A percentile compares a stretch with the other conserved stretches of the same genome.
phyloP scores from a whole-genome alignment of 2,113 vertebrate genomes.

The Indicator indicator region DNA sequence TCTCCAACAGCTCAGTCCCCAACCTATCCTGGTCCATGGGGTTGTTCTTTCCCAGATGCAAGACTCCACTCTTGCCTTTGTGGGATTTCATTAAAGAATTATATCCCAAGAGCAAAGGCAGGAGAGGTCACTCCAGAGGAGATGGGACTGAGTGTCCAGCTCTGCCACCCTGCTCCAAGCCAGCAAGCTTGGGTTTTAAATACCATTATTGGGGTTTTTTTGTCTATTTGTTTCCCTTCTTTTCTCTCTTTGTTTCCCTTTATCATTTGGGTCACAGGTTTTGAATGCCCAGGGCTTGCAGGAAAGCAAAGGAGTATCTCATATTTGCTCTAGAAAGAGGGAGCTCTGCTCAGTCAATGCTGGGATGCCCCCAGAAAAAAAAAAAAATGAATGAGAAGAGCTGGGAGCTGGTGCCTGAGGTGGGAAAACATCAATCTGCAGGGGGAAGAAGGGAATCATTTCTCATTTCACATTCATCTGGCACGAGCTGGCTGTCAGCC shows the following conservation, averaged over 20 bases:
- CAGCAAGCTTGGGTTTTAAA: not conserved
- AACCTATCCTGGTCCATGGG: no score
- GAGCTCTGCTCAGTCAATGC: not conserved
- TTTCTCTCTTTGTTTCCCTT: not conserved
- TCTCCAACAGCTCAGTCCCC: no score
- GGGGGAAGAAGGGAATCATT: conserved; percentile 22
- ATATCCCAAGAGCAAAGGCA: not conserved
- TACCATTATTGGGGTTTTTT: no score
- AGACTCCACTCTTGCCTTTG: no score
- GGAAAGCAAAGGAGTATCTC: not conserved
- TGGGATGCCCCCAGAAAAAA: not conserved
- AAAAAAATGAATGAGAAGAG: not conserved
- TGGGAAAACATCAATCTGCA: not conserved
- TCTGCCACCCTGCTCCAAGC: not conserved
- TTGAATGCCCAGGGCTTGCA: not conserved
- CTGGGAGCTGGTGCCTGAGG: conserved; percentile 29
- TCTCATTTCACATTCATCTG: conserved; percentile 19
- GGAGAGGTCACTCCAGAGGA: not conserved
- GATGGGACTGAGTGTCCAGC: not conserved
- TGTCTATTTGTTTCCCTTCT: no score
- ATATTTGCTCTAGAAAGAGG: not conserved
- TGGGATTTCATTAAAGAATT: not conserved
- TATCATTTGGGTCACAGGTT: not conserved
- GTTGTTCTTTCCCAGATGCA: no score
- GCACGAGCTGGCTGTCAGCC: conserved; percentile 31